Evolutionary conservation across 2,888 invertebrate species (phyloP), one percentile per base, ranked within the genome.

Genomic region (Acleris holmiana): DNA sequence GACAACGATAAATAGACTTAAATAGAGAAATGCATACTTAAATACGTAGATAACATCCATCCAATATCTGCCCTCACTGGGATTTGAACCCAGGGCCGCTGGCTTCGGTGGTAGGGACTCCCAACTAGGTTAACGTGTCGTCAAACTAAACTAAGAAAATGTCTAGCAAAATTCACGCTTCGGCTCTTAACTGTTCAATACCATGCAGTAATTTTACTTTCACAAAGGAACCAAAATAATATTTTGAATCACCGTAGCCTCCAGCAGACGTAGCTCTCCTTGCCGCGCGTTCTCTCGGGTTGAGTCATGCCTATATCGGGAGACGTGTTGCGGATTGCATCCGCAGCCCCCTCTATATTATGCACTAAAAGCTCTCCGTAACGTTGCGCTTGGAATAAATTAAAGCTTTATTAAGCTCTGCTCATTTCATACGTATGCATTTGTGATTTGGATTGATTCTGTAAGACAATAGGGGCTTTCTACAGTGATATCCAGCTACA

Each of bases 291-390:
- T 55, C 61, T 51, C 46, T 48, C 46, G 13, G 19, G 23, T 56
- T 69, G 69, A 69, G 35, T 67, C 69, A 66, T 51, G 41, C 23
- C 67, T 69, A 69, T 67, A 69, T 69, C 53, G 54, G 67, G 66
- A 62, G 17, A 25, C 25, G 40, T 55, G 53, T 60, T 59, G 58
- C 58, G 40, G 63, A 53, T 25, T 49, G 50, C 51, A 56, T 8
- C 21, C 57, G 60, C 56, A 60, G 63, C 44, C 40, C 29, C 48
- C 29, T 35, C 21, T 57, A 35, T 48, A 50, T 58, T 44, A 29
- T 41, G 48, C 5, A 35, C 29, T 56, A 19, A 49, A 44, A 44
- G 44, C 35, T 35, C 35, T 35, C 13, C 53, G 49, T 48, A 48
- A 47, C 25, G 25, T 48, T 55, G 40, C 25, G 51, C 44, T 44